phyloP scores from a whole-genome alignment of 2,888 invertebrate genomes.

The Boloria selene region DNA sequence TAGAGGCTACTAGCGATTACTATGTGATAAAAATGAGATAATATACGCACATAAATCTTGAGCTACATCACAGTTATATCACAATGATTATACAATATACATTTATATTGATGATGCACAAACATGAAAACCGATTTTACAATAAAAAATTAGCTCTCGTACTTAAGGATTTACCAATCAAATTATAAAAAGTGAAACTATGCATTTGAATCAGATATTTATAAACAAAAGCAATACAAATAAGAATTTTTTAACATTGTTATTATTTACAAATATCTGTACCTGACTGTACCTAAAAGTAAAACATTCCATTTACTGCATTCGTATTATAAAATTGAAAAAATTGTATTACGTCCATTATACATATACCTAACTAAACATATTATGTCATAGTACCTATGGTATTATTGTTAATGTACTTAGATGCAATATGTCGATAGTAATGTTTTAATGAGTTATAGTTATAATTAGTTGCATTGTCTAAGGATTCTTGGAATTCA shows the following conservation, averaged over 20 bases:
- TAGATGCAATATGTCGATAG: conserved; percentile 15
- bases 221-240: neutral
- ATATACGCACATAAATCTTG: conserved; percentile 16
- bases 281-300: conserved; percentile 1
- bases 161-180: neutral
- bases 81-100: neutral
- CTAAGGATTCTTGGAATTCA: conserved; percentile 9
- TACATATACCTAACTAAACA: conserved; percentile 10
- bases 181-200: too few species aligned
- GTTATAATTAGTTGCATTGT: conserved; percentile 16
- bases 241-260: neutral
- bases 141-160: neutral
- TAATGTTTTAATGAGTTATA: conserved; percentile 28
- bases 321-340: conserved; percentile 23
- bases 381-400: conserved; percentile 1
- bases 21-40: neutral
- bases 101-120: neutral
- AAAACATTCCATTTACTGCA: conserved; percentile 23
- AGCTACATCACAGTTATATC: conserved; percentile 11
- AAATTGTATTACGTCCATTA: conserved; percentile 35
- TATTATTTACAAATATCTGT: conserved; percentile 5
- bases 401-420: conserved; percentile 19
- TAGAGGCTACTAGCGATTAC: neutral
- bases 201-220: neutral
- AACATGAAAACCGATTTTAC: neutral